phyloP scores from a whole-genome alignment of 2,888 invertebrate genomes.

The Agonum fuliginosum region DNA sequence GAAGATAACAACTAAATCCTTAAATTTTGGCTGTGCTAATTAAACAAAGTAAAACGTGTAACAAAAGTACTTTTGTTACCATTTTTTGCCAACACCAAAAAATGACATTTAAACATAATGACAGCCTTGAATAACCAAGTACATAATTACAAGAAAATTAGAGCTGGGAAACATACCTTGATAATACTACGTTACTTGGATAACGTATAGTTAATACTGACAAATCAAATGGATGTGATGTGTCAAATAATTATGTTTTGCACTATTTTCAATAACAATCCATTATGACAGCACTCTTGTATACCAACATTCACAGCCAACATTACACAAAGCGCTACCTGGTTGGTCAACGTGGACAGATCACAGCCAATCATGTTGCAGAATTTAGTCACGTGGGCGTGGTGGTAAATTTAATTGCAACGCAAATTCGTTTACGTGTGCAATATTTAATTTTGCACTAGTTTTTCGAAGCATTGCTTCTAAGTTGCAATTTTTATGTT shows the following conservation, averaged over 20 bases:
- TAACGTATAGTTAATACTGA: slow-evolving; percentile 19
- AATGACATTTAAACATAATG: slow-evolving; percentile 4
- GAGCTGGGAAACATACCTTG: neutral
- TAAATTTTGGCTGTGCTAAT: neutral
- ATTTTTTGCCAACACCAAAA: slow-evolving; percentile 7
- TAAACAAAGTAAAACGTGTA: neutral
- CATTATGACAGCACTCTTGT: slow-evolving; percentile 43
- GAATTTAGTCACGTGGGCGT: neutral
- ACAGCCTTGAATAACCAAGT: neutral
- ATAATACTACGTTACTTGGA: slow-evolving; percentile 3
- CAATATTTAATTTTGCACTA: neutral
- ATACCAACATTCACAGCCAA: slow-evolving; percentile 46
- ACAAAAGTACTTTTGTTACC: neutral
- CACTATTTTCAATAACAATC: slow-evolving; percentile 51
- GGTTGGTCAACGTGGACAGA: slow-evolving; percentile 29
- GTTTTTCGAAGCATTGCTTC: neutral
- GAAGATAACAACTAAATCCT: neutral
- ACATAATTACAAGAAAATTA: neutral
- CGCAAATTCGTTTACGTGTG: slow-evolving; percentile 54
- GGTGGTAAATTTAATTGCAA: slow-evolving; percentile 53
- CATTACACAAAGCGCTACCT: neutral
- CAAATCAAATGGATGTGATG: slow-evolving; percentile 28
- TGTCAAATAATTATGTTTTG: slow-evolving; percentile 28
- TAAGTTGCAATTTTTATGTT: neutral
- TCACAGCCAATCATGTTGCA: slow-evolving; percentile 23